Evolutionary conservation across 2,113 vertebrate genomes (phyloP), one percentile per base, ranked within the genome.

Genomic region (Herpetotheres cachinnans): DNA sequence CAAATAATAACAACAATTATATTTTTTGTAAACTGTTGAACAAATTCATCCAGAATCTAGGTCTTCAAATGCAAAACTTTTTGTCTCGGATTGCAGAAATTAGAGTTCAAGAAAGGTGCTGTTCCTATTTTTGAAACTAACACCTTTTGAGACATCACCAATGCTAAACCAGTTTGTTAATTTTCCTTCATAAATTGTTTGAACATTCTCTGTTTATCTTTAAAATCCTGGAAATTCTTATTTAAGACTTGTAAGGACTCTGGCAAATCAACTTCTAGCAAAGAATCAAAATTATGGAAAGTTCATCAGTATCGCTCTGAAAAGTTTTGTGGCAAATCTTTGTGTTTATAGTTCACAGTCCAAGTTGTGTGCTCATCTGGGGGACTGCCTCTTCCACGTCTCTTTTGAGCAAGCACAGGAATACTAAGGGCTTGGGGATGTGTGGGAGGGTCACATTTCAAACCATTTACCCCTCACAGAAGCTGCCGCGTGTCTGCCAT

Each of bases 361-460:
- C 17, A 54, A 49, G 54, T 8, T 84, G 5, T 42, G 55, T 50
- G 10, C 7, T 2, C 22, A 11, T 13, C 50, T 47, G 11, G 11
- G 34, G 6, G 3, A 16, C n/a, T 62, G 21, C 18, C 9, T 71
- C 13, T 46, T 91, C 47, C 42, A n/a, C 0, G 0, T 3, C 13
- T 52, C 17, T 49, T 80, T 66, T 65, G 63, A 40, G 46, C 21
- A 29, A 50, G 38, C n/a, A 20, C 30, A 16, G 10, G 19, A 83
- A 49, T 17, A 34, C 3, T 27, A 12, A 24, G 19, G 59, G 59
- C 38, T 62, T 61, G 25, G 22, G 32, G 8, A 2, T 4, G 5
- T 9, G 34, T 32, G 22, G 30, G 40, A 63, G 16, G 38, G 36
- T 70, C 11, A 8, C 0, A 0, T 6, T 56, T 85, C 56, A 66